phyloP scores from a whole-genome alignment of 64 coral and sea anemone species.

The Orbicella faveolata region DNA sequence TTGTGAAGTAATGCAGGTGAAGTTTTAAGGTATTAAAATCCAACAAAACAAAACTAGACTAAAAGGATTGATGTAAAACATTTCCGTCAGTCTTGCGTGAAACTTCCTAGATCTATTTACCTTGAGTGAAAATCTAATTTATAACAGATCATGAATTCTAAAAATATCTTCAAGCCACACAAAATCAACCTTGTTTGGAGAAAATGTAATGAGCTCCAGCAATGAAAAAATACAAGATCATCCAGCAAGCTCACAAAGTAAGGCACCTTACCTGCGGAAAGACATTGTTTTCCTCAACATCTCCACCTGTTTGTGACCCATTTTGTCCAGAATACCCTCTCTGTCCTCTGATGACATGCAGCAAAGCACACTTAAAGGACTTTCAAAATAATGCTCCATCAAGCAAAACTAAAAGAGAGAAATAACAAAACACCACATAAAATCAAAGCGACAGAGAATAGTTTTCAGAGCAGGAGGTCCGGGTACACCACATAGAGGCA shows the following conservation, averaged over 20 bases:
- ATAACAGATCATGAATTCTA: too few relatives aligned
- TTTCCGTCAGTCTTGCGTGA: too few relatives aligned
- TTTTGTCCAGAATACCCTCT: conserved; percentile 19
- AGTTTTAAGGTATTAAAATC: too few relatives aligned
- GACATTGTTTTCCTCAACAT: conserved; percentile 60
- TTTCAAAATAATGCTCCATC: conserved; percentile 76
- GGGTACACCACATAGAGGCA: too few relatives aligned
- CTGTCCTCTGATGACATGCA: conserved; percentile 30
- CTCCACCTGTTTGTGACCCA: conserved; percentile 65
- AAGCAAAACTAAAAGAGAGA: conserved; percentile 64
- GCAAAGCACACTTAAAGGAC: conserved; percentile 69
- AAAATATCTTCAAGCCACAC: too few relatives aligned
- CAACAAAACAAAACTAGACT: too few relatives aligned
- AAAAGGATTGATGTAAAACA: too few relatives aligned
- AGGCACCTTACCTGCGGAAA: conserved; percentile 47
- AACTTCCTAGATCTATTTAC: too few relatives aligned
- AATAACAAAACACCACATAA: neutral
- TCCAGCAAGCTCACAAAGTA: neutral
- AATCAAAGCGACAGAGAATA: neutral
- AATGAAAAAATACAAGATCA: neutral
- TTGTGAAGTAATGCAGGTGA: too few relatives aligned
- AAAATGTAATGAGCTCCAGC: neutral
- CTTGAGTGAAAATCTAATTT: too few relatives aligned
- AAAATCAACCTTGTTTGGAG: too few relatives aligned
- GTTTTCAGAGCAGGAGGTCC: too few relatives aligned